Conservation (phyloP, 2,113 vertebrate genomes). For the Triplophysa tibetana region DNA sequence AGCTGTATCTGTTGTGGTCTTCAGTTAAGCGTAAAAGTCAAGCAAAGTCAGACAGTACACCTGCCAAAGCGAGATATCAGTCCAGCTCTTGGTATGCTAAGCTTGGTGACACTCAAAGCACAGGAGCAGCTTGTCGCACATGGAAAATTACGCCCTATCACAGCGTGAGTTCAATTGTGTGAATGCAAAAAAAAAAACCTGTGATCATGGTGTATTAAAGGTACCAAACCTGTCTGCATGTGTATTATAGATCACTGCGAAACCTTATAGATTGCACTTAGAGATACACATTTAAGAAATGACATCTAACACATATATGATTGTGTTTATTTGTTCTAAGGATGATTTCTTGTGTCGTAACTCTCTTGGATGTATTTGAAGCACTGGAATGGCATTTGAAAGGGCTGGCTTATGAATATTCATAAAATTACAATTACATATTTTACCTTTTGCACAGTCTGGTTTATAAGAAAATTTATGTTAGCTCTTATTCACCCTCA, state of each 20-base stretch:
- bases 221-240: conserved; percentile 6
- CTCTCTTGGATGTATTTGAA: conserved; percentile 18
- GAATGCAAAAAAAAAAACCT: conserved; percentile 42
- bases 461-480: too few relatives aligned
- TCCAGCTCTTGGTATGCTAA: conserved; percentile 9
- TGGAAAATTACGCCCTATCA: conserved; percentile 14
- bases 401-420: conserved; percentile 16
- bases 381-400: conserved; percentile 29
- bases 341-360: neutral
- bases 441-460: too few relatives aligned
- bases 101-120: conserved; percentile 33
- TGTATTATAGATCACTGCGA: neutral
- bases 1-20: neutral
- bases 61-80: conserved; percentile 29
- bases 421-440: neutral
- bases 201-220: conserved; percentile 3
- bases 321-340: neutral
- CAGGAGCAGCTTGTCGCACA: conserved; percentile 26
- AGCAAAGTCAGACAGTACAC: conserved; percentile 22
- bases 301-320: neutral
- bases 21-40: conserved; percentile 5
- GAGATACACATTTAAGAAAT: neutral
- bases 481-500: too few relatives aligned
- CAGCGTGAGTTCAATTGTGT: conserved; percentile 18
- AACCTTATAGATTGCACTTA: neutral